Conservation (phyloP, 2,113 vertebrate genomes). For the Mugil cephalus region DNA sequence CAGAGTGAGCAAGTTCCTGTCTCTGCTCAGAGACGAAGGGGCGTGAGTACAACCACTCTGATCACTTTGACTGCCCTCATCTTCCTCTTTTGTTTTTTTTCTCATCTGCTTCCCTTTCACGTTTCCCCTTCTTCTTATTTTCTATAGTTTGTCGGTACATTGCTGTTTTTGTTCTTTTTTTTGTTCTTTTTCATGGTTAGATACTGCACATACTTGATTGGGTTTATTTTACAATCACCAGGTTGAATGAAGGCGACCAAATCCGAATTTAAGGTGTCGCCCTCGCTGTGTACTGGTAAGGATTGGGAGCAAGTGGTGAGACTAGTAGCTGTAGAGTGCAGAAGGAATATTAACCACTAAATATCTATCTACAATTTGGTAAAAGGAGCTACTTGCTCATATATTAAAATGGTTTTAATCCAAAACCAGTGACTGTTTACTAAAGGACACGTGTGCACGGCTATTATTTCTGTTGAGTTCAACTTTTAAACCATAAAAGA, state of each 20-base stretch:
- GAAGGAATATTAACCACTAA: too few species aligned
- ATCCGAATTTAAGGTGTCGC: constrained; percentile 79
- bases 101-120: constrained; percentile 4
- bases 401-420: background rate
- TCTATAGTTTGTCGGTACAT: too few species aligned
- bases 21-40: constrained; percentile 94
- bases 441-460: too few species aligned
- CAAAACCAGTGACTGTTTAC: background rate
- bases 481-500: too few species aligned
- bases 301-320: constrained; percentile 17
- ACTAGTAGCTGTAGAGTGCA: background rate
- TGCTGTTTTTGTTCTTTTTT: background rate
- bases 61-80: background rate
- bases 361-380: background rate
- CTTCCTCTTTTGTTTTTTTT: background rate
- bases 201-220: too few species aligned
- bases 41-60: constrained; percentile 87
- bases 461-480: too few species aligned
- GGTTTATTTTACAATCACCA: constrained; percentile 72
- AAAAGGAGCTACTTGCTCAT: background rate
- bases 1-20: constrained; percentile 95
- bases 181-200: constrained; percentile 1
- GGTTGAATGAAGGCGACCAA: constrained; percentile 82
- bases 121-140: background rate
- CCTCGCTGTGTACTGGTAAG: constrained; percentile 69